Percentiles rank a stretch among this genome's conserved stretches.
Conservation (phyloP, 2,888 invertebrate genomes). For the Tolmerus cingulatus region DNA sequence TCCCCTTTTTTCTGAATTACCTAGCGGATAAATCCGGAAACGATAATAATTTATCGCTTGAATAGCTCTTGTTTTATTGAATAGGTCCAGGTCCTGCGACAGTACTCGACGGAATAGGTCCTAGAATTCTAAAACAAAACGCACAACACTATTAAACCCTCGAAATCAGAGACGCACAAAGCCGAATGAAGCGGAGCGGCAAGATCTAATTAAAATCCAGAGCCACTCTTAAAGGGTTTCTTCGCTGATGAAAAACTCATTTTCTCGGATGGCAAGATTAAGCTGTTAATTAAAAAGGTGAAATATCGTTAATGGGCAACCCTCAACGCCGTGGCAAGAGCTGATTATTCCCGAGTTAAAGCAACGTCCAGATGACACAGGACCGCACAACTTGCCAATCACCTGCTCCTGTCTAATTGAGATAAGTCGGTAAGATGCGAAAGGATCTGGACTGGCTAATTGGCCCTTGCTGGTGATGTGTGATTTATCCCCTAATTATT, state of each 20-base stretch:
- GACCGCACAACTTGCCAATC: neutral
- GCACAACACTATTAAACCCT: neutral
- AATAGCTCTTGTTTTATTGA: neutral
- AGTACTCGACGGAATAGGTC: neutral
- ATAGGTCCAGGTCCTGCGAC: neutral
- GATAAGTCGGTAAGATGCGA: neutral
- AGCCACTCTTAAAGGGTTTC: neutral
- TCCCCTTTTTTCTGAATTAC: neutral
- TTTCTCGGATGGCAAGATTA: slow-evolving; percentile 7
- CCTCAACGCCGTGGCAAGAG: neutral
- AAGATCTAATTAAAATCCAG: neutral
- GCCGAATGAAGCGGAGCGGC: neutral
- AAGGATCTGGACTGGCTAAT: neutral
- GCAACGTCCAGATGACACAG: neutral
- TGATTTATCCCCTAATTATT: neutral
- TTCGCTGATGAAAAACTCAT: neutral
- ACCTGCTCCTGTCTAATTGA: neutral
- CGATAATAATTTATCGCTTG: neutral
- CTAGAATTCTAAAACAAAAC: neutral
- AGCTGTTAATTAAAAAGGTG: slow-evolving; percentile 28
- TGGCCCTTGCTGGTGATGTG: neutral
- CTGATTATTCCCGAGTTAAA: neutral
- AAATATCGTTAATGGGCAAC: neutral
- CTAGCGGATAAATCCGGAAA: neutral
- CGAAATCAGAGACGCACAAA: neutral